phyloP scores from a whole-genome alignment of 1,140 invertebrate species.

The Drosophila kikkawai region DNA sequence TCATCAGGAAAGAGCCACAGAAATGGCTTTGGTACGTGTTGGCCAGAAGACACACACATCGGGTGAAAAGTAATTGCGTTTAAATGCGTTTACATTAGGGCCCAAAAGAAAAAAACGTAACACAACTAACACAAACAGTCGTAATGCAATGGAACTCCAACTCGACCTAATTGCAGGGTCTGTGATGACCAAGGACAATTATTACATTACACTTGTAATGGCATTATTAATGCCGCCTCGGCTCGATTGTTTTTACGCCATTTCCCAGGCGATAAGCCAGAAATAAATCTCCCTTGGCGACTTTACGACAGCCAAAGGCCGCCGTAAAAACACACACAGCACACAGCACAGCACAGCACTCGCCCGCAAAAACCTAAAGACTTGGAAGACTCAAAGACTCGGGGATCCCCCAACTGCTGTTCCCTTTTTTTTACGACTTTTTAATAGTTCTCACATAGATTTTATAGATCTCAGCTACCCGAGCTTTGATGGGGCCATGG shows the following conservation, averaged over 20 bases:
- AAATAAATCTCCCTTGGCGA: conserved; percentile 63
- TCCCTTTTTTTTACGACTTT: conserved; percentile 80
- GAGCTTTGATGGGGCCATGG: conserved; percentile 58
- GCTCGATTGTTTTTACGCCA: conserved; percentile 53
- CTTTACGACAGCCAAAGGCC: conserved; percentile 78
- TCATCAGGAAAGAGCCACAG: conserved; percentile 65
- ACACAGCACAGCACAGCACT: conserved; percentile 57
- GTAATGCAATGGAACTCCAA: conserved; percentile 35
- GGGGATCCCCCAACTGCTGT: conserved; percentile 5
- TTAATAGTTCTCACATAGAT: conserved; percentile 85
- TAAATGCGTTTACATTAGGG: conserved; percentile 81
- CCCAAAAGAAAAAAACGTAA: conserved; percentile 30
- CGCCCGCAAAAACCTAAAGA: conserved; percentile 18
- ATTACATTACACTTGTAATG: conserved; percentile 82
- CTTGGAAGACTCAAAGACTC: not conserved
- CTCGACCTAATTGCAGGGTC: conserved; percentile 45
- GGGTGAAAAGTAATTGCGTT: conserved; percentile 82
- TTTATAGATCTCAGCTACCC: conserved; percentile 71
- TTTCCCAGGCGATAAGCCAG: conserved; percentile 55
- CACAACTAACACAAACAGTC: conserved; percentile 19
- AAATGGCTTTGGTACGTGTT: conserved; percentile 79
- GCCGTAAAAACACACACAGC: conserved; percentile 47
- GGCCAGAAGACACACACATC: conserved; percentile 57
- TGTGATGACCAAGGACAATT: conserved; percentile 73
- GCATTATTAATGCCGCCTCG: conserved; percentile 72